phyloP scores from a whole-genome alignment of 2,113 vertebrate species.

The Chloropsis hardwickii region DNA sequence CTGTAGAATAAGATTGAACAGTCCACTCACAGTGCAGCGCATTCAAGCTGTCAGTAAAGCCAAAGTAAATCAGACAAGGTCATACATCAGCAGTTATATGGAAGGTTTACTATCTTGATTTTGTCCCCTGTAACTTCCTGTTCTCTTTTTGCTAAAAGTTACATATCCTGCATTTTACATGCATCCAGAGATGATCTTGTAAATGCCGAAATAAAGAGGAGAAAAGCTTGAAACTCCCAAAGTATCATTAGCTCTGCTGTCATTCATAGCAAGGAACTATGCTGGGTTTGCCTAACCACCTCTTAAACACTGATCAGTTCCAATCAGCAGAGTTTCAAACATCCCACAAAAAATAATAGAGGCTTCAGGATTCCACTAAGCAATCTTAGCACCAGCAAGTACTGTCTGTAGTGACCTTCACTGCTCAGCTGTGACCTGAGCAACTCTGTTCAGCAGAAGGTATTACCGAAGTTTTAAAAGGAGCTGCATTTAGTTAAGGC shows the following conservation, averaged over 20 bases:
- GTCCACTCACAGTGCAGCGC: not conserved
- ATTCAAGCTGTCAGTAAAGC: not conserved
- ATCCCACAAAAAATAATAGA: not conserved
- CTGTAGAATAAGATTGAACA: not conserved
- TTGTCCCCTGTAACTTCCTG: not conserved
- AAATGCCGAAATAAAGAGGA: not conserved
- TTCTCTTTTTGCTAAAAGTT: not conserved
- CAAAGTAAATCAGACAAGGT: constrained; percentile 14
- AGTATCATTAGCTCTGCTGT: not conserved
- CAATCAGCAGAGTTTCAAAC: not conserved
- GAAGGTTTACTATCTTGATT: not conserved
- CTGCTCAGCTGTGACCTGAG: not conserved
- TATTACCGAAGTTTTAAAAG: not conserved
- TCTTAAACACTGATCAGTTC: not conserved
- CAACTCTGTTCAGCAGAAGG: not conserved
- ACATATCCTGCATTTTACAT: not conserved
- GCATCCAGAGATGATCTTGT: not conserved
- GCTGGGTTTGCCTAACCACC: not conserved
- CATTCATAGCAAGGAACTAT: not conserved
- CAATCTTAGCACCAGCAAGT: not conserved
- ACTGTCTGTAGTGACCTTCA: not conserved
- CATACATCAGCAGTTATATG: not conserved
- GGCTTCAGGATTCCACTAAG: not conserved
- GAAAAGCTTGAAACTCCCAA: not conserved
- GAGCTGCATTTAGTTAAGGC: not conserved